A percentile compares a stretch with the other conserved stretches of the same genome.
phyloP scores from a whole-genome alignment of 2,888 invertebrate genomes.

The Petrophora chlorosata region DNA sequence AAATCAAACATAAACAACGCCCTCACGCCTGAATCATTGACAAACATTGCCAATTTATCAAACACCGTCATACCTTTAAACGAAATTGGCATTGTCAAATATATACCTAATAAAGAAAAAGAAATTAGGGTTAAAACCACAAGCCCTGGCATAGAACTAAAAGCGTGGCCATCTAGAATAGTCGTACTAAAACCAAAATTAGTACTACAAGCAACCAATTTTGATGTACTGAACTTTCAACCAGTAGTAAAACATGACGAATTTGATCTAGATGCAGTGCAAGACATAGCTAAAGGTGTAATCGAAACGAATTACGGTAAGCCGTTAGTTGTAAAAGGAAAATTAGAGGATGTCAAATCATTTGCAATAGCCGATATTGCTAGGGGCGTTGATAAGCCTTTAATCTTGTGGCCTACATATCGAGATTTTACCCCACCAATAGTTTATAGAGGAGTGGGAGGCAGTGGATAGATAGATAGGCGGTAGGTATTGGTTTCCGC shows the following conservation, averaged over 20 bases:
- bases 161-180: background rate
- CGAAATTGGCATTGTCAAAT: background rate
- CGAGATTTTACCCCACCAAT: background rate
- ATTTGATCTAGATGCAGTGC: background rate
- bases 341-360: background rate
- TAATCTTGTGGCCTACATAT: constrained; percentile 2
- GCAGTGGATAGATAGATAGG: no score
- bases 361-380: background rate
- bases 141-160: background rate
- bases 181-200: background rate
- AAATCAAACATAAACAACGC: background rate
- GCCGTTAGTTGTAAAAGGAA: constrained; percentile 1
- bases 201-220: background rate
- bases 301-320: background rate
- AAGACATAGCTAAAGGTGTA: background rate
- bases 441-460: no score
- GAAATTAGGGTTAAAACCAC: background rate
- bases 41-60: background rate
- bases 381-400: background rate
- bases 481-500: no score
- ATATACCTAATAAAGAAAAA: background rate
- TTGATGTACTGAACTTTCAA: background rate
- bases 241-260: background rate
- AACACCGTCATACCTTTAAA: background rate
- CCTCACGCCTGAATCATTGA: background rate